Evolutionary conservation across 2,113 vertebrate species (phyloP).

Genomic region (Tragelaphus strepsiceros): DNA sequence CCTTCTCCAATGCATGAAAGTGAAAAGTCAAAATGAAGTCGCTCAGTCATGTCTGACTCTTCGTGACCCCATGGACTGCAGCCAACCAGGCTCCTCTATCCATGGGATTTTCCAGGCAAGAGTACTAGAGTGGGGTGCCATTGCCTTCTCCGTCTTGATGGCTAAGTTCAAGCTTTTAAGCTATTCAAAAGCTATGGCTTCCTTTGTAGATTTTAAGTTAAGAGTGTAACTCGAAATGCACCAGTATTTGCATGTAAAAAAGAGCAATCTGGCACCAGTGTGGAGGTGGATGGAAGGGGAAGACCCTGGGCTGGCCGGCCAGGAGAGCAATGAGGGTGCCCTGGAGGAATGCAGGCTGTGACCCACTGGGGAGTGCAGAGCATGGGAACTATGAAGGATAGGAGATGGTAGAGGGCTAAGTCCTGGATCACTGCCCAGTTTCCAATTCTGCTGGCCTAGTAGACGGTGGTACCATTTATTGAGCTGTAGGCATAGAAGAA

Average conservation of each 20-base stretch:
- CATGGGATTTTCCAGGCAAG: too few species aligned
- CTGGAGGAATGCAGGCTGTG: neutral
- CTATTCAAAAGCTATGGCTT: neutral
- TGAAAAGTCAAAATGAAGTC: too few species aligned
- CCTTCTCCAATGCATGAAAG: too few species aligned
- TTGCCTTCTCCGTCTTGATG: neutral
- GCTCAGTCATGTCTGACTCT: too few species aligned
- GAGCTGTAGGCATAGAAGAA: neutral
- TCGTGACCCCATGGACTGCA: too few species aligned
- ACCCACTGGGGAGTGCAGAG: neutral
- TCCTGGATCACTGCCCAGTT: neutral
- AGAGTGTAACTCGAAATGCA: neutral
- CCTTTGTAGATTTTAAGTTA: neutral
- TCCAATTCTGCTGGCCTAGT: neutral
- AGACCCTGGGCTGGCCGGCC: rapidly evolving
- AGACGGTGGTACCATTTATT: neutral
- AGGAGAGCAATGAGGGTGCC: rapidly evolving
- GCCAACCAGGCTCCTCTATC: too few species aligned
- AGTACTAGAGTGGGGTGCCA: too few species aligned
- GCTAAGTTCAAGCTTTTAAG: neutral
- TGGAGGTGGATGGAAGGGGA: neutral
- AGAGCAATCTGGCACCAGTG: neutral
- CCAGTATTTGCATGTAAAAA: neutral
- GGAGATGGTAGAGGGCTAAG: neutral
- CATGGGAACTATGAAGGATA: neutral